Evolutionary conservation across 2,113 vertebrate species (phyloP).

Genomic region (Colossoma macropomum): DNA sequence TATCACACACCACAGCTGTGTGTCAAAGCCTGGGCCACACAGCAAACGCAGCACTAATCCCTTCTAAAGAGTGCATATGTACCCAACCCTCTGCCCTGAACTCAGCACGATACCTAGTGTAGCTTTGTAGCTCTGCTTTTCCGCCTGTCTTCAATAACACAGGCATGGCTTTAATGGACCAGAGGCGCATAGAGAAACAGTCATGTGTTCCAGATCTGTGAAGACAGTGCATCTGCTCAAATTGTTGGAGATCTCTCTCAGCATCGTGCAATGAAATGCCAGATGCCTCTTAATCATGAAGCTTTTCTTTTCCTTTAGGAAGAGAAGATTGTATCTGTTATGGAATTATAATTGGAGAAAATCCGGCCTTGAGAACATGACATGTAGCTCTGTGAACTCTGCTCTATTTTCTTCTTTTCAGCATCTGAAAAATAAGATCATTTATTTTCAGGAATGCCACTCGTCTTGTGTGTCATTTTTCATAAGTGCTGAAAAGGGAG

Average conservation of each 20-base stretch:
- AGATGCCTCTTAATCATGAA: neutral
- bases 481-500: neutral
- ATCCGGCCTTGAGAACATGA: neutral
- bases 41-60: conserved; percentile 19
- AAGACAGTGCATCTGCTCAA: neutral
- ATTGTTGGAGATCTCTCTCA: neutral
- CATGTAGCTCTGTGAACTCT: neutral
- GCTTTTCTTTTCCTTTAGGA: neutral
- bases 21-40: conserved; percentile 30
- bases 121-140: neutral
- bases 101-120: neutral
- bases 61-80: neutral
- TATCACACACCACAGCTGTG: conserved; percentile 20
- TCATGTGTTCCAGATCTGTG: neutral
- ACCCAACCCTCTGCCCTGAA: neutral
- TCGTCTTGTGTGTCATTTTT: neutral
- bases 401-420: neutral
- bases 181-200: neutral
- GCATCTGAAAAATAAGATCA: neutral
- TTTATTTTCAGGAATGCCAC: neutral
- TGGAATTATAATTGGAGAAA: neutral
- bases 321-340: conserved; percentile 3
- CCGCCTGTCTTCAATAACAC: neutral
- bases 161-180: neutral
- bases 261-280: neutral